Evolutionary conservation across 2,797 vertebrate species (phyloP).

Genomic region (Cetoscarus ocellatus): DNA sequence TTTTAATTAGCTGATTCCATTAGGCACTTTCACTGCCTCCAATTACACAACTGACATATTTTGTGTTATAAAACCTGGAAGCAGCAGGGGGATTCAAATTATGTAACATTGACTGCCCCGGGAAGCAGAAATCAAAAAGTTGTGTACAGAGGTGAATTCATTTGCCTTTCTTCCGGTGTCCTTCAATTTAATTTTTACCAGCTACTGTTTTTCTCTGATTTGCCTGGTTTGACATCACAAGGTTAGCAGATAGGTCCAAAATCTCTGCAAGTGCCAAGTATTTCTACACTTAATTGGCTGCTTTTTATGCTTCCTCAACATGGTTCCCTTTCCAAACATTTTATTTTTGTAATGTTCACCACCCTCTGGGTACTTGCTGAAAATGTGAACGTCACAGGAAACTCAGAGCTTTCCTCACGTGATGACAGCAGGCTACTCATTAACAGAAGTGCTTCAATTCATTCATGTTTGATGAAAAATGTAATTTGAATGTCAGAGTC

Average conservation of each 20-base stretch:
- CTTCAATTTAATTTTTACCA: slow-evolving; percentile 11
- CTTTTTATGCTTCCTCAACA: not conserved
- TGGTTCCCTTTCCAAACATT: not conserved
- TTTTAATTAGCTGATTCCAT: slow-evolving; percentile 5
- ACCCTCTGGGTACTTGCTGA: slow-evolving; percentile 13
- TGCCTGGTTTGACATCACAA: slow-evolving; percentile 6
- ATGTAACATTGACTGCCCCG: not conserved
- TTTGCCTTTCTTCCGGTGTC: slow-evolving; percentile 8
- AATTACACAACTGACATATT: slow-evolving; percentile 19
- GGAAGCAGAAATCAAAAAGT: slow-evolving; percentile 5
- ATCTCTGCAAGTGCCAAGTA: slow-evolving; percentile 14
- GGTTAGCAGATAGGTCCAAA: not conserved
- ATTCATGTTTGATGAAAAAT: too few relatives aligned
- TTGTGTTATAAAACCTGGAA: not conserved
- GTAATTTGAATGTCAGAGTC: too few relatives aligned
- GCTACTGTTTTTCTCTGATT: slow-evolving; percentile 21
- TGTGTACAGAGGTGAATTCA: slow-evolving; percentile 3
- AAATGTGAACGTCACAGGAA: not conserved
- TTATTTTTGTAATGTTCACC: not conserved
- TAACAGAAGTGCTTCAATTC: too few relatives aligned
- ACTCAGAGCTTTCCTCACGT: not conserved
- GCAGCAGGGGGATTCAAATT: not conserved
- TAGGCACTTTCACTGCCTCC: not conserved
- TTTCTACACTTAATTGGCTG: slow-evolving; percentile 24
- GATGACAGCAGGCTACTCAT: not conserved